phyloP scores from a whole-genome alignment of 1,140 invertebrate species.

The Scylla paramamosain region DNA sequence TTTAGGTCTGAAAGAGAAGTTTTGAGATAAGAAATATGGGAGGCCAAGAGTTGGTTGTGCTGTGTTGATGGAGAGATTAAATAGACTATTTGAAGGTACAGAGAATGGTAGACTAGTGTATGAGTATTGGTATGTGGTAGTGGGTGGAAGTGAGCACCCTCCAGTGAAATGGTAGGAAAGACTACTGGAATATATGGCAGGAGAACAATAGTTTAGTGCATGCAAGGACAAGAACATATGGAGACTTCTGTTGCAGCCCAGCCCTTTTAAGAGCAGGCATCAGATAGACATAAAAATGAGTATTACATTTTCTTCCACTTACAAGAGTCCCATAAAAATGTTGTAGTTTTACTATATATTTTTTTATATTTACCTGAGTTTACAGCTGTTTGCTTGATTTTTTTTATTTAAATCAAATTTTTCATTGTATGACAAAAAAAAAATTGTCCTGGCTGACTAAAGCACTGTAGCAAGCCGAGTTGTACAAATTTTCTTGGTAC shows the following conservation, averaged over 20 bases:
- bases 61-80: neutral
- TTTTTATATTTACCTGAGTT: too few relatives aligned
- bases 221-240: too few relatives aligned
- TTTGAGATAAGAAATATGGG: neutral
- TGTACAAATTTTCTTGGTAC: slow-evolving; percentile 1
- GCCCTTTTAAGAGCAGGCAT: too few relatives aligned
- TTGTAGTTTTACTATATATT: too few relatives aligned
- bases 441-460: neutral
- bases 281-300: too few relatives aligned
- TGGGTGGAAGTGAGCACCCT: neutral
- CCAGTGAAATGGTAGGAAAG: neutral
- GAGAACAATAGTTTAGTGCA: neutral
- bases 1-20: too few relatives aligned
- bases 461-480: neutral
- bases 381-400: too few relatives aligned
- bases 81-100: neutral
- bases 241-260: too few relatives aligned
- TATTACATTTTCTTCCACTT: too few relatives aligned
- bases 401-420: too few relatives aligned
- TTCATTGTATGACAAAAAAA: neutral
- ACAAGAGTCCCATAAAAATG: too few relatives aligned
- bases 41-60: neutral
- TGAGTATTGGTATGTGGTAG: neutral
- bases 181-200: neutral
- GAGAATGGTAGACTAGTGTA: neutral